Base-by-base conservation (phyloP, 2,888 invertebrate genomes). In the Crematogaster levior region DNA sequence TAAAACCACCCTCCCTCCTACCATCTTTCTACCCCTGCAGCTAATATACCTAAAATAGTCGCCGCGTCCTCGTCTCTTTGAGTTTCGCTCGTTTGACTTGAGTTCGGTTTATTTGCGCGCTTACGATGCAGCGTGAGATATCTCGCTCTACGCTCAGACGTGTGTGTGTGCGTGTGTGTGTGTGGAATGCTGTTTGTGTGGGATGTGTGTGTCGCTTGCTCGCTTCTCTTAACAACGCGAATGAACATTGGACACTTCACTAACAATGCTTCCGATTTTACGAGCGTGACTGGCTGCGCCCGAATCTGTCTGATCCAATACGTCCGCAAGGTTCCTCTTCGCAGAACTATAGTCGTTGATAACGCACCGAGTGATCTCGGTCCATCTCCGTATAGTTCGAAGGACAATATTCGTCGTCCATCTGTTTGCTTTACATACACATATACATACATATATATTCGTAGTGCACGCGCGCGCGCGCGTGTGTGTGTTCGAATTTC, bases 51-150 rank as follows among this genome's bases (percentile, higher is more conserved):
- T 53, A 56, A 80, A 60, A 60, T 73, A 30, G 12, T 43, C 60
- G 27, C 27, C 68, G n/a, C 24, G 58, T 61, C 72, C 43, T 30
- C n/a, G 40, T 21, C 58, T 51, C 81, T 84, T 84, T 81, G 66
- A 81, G 66, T 84, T 84, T 75, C 56, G 53, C 73, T 72, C 82
- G 77, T 83, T 81, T 74, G 73, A 84, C 68, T 66, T 46, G 46
- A 65, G 72, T 74, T 61, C 48, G 34, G 30, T 81, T 84, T 83
- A 86, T 77, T 68, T 72, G 73, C 86, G 66, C 80, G 80, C 81
- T 86, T 85, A 86, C 81, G 81, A 83, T 56, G 46, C 63, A 63
- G 37, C 65, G 43, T 56, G 68, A 68, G 60, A 79, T 75, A 72
- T 61, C 66, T 60, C 53, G 66, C 60, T 30, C 66, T 82, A 24